A percentile compares a stretch with the other conserved stretches of the same genome.
Evolutionary conservation across 2,888 invertebrate species (phyloP).

Genomic region (Chloromyia formosa): DNA sequence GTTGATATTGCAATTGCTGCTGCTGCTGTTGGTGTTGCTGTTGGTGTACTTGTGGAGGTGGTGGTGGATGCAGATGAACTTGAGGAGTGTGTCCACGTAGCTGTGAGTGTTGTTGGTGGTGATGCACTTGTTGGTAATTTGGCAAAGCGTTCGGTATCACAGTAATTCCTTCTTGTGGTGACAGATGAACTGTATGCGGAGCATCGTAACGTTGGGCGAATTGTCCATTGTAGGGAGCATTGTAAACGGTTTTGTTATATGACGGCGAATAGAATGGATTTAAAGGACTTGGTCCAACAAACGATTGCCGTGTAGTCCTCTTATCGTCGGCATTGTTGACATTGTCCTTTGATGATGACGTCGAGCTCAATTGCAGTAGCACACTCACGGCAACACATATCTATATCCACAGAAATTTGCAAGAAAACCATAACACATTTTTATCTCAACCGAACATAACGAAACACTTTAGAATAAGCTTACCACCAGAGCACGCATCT

Average conservation of each 20-base stretch:
- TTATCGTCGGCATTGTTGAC: slow-evolving; percentile 3
- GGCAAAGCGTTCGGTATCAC: slow-evolving; percentile 29
- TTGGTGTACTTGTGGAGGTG: not conserved
- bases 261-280: slow-evolving; percentile 32
- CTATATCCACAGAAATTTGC: slow-evolving; percentile 14
- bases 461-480: slow-evolving; percentile 32
- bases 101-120: not conserved
- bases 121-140: not conserved
- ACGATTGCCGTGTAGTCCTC: slow-evolving; percentile 7
- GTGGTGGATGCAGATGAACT: not conserved
- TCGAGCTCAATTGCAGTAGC: slow-evolving; percentile 18
- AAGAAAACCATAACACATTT: no score
- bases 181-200: slow-evolving; percentile 2
- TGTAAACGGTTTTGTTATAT: slow-evolving; percentile 5
- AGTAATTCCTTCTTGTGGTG: slow-evolving; percentile 22
- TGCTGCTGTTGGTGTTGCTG: not conserved
- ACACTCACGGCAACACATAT: slow-evolving; percentile 34
- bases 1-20: not conserved
- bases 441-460: not conserved
- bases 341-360: not conserved
- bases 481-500: slow-evolving; percentile 43
- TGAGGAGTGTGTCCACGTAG: not conserved
- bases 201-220: not conserved
- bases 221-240: not conserved
- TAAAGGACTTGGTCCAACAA: slow-evolving; percentile 21